Conservation (phyloP, 2,888 invertebrate genomes). For the Leptopilina myrica region DNA sequence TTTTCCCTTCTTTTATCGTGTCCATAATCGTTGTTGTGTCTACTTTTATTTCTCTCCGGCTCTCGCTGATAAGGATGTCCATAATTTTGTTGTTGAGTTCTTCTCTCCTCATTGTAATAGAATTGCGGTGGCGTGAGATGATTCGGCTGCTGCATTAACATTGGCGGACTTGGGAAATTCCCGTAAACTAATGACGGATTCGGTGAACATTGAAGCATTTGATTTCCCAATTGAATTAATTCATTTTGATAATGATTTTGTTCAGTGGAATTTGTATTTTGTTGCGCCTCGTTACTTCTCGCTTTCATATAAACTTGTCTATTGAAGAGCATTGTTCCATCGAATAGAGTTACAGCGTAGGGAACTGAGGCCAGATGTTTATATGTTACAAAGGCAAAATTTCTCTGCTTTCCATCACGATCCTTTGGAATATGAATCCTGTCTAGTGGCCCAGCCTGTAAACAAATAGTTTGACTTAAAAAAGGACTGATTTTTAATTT, state of each 20-base stretch:
- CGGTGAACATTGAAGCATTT: slow-evolving; percentile 59
- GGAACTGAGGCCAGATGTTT: slow-evolving; percentile 86
- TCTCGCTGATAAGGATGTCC: slow-evolving; percentile 61
- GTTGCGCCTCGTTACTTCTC: slow-evolving; percentile 63
- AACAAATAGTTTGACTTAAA: slow-evolving; percentile 49
- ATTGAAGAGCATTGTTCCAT: slow-evolving; percentile 84
- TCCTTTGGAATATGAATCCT: slow-evolving; percentile 87
- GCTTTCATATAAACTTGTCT: slow-evolving; percentile 79
- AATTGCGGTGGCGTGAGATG: slow-evolving; percentile 51
- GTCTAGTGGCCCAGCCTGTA: slow-evolving; percentile 88
- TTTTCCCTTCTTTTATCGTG: slow-evolving; percentile 50
- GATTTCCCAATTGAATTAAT: slow-evolving; percentile 62
- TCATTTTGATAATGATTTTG: slow-evolving; percentile 53
- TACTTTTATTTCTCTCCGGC: slow-evolving; percentile 30
- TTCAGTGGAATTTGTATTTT: slow-evolving; percentile 43
- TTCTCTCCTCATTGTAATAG: slow-evolving; percentile 56
- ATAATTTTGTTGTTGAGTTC: slow-evolving; percentile 43
- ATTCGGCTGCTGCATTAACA: slow-evolving; percentile 56
- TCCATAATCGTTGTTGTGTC: slow-evolving; percentile 52
- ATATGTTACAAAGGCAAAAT: slow-evolving; percentile 88
- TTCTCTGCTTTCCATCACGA: slow-evolving; percentile 83
- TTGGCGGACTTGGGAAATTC: slow-evolving; percentile 52
- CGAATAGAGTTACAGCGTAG: slow-evolving; percentile 86
- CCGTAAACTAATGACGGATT: slow-evolving; percentile 50
- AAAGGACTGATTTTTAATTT: background rate